These are phyloP conservation scores for Sciurus vulgaris DNA, from an alignment of 2,797 vertebrate species.

Conservation along the genomic window DNA sequence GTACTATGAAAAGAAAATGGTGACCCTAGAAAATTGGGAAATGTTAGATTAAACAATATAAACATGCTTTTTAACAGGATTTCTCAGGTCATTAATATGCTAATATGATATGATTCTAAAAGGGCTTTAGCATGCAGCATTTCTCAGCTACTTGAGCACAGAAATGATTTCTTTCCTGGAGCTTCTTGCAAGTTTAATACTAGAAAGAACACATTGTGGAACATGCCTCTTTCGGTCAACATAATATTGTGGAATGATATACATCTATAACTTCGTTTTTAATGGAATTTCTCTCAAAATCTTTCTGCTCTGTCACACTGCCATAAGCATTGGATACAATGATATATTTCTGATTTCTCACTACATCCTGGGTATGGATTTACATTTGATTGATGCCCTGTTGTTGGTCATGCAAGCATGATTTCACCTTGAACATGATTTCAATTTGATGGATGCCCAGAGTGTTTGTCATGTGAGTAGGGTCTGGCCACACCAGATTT, in stretches of 20 bases:
- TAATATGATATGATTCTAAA: slow-evolving; percentile 29
- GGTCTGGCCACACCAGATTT: background rate
- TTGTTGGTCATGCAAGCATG: slow-evolving; percentile 52
- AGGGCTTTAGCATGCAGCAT: background rate
- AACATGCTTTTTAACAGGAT: slow-evolving; percentile 46
- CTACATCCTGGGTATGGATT: background rate
- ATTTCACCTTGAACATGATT: slow-evolving; percentile 62
- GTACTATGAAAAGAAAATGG: slow-evolving; percentile 52
- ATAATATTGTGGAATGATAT: slow-evolving; percentile 14
- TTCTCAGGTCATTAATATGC: slow-evolving; percentile 56
- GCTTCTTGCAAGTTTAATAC: background rate
- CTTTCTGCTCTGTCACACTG: background rate
- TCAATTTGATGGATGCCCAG: slow-evolving; percentile 19
- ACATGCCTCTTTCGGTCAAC: slow-evolving; percentile 35
- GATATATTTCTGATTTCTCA: slow-evolving; percentile 37
- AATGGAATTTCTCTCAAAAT: slow-evolving; percentile 52
- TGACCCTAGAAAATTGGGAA: background rate
- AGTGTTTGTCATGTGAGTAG: background rate
- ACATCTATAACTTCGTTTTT: slow-evolving; percentile 17
- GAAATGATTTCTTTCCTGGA: slow-evolving; percentile 17
- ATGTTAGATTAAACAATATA: slow-evolving; percentile 65
- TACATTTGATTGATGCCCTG: slow-evolving; percentile 34
- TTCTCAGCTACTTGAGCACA: slow-evolving; percentile 54
- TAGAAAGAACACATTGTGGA: slow-evolving; percentile 43
- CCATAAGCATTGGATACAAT: background rate